These are phyloP conservation scores for Drosophila teissieri DNA, from an alignment of 1,140 invertebrate genomes.

Conservation along the genomic window DNA sequence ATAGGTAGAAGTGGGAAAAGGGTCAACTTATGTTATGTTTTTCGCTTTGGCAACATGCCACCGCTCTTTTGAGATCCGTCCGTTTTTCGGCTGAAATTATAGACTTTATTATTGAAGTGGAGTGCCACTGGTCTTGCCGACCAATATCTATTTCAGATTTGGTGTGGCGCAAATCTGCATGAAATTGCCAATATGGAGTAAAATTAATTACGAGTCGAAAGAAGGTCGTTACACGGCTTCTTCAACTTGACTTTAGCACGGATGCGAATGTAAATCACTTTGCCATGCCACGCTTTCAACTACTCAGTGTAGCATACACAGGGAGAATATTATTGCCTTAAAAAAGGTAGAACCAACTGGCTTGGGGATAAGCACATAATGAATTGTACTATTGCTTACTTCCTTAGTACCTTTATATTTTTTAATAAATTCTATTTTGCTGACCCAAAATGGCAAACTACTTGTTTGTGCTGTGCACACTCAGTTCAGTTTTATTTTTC, in stretches of 20 bases:
- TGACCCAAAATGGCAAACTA: neutral
- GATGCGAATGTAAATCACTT: slow-evolving; percentile 84
- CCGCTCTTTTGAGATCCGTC: slow-evolving; percentile 49
- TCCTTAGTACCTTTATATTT: too few species aligned
- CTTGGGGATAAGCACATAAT: too few species aligned
- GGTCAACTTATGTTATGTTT: slow-evolving; percentile 61
- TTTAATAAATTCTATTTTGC: neutral
- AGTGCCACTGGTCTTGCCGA: slow-evolving; percentile 62
- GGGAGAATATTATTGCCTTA: neutral
- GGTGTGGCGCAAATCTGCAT: slow-evolving; percentile 28
- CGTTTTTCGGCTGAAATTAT: slow-evolving; percentile 53
- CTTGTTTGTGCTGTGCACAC: slow-evolving; percentile 3
- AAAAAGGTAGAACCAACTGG: too few species aligned
- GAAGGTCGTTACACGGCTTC: slow-evolving; percentile 68
- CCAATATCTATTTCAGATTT: slow-evolving; percentile 48
- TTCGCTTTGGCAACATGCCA: slow-evolving; percentile 58
- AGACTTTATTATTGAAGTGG: slow-evolving; percentile 61
- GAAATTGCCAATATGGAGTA: slow-evolving; percentile 44
- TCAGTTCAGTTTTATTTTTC: slow-evolving; percentile 8
- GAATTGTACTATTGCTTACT: too few species aligned
- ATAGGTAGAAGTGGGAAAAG: slow-evolving; percentile 44
- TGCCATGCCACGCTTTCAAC: slow-evolving; percentile 69
- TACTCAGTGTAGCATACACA: slow-evolving; percentile 11
- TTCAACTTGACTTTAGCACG: slow-evolving; percentile 55
- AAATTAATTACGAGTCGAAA: slow-evolving; percentile 45